Base-by-base conservation (phyloP, 2,113 vertebrate genomes). In the Reinhardtius hippoglossoides region DNA sequence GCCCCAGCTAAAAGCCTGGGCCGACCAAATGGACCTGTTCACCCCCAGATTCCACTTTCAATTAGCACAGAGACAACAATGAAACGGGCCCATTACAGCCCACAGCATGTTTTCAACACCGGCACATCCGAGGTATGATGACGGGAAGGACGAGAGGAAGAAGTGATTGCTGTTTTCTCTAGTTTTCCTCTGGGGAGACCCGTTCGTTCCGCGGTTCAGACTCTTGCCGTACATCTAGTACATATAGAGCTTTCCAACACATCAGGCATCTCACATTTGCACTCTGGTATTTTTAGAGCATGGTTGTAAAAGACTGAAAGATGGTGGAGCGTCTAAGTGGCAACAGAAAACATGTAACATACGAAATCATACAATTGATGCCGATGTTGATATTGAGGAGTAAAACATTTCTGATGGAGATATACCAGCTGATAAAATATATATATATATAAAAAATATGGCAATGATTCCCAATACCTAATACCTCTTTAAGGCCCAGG, bases 11-110 rank as follows among this genome's bases (percentile, higher is more conserved):
- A 89, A 87, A 91, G 81, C 80, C 58, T 5, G 4, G 60, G 13
- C 81, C 37, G 73, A 79, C 76, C 82, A 84, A 84, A 89, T 71
- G 76, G 78, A 72, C 62, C 74, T 60, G 55, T 81, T 82, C 84
- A 78, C 60, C 63, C 66, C 65, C 73, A 40, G 48, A 82, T 76
- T 83, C 67, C n/a, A 3, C 66, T 81, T 78, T 78, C 76, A 90
- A 78, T 92, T 86, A 89, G 82, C 74, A 59, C 58, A 15, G 67
- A 83, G 37, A 61, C 4, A 35, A 31, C 1, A 9, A 64, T 72
- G 58, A 67, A 26, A 57, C 2, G 14, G 72, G 59, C 64, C 83
- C 81, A 87, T 89, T 82, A 77, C 66, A 71, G 64, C 67, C 76
- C 64, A 31, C 71, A 79, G 65, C 67, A 37, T 63, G 65, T 83